These are phyloP conservation scores for Busseola fusca DNA, from an alignment of 2,888 invertebrate genomes.

Conservation along the genomic window DNA sequence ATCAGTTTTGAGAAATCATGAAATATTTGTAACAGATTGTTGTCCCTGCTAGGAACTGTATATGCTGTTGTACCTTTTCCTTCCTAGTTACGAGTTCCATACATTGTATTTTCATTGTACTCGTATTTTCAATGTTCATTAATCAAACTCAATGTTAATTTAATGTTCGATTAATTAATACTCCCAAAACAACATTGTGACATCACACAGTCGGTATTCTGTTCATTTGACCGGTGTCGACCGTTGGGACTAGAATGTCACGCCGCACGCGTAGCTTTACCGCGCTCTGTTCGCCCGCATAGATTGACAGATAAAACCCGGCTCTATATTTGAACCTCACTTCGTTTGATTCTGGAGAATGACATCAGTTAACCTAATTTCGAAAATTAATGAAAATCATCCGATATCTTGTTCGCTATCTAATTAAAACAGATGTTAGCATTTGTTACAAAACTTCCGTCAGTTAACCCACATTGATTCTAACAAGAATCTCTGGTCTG, in stretches of 20 bases:
- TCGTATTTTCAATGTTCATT: constrained; percentile 14
- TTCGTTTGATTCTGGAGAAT: constrained; percentile 49
- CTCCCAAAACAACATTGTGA: constrained; percentile 49
- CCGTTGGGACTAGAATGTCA: constrained; percentile 50
- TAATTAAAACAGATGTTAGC: constrained; percentile 53
- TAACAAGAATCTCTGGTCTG: constrained; percentile 24
- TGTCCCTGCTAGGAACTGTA: background rate
- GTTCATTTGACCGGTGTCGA: constrained; percentile 45
- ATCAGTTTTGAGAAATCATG: background rate
- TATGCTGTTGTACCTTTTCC: background rate
- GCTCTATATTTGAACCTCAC: constrained; percentile 49
- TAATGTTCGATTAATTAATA: constrained; percentile 43
- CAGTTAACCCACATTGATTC: constrained; percentile 48
- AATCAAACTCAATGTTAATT: constrained; percentile 46
- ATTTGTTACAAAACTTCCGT: constrained; percentile 57
- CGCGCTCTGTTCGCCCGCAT: constrained; percentile 46
- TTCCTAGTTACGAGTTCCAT: background rate
- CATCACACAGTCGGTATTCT: constrained; percentile 38
- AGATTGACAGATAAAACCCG: constrained; percentile 61
- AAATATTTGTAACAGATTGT: background rate
- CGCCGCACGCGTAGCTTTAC: constrained; percentile 44
- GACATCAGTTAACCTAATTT: constrained; percentile 54
- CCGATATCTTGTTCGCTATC: constrained; percentile 41
- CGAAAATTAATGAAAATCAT: constrained; percentile 46
- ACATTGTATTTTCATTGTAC: constrained; percentile 4